These are phyloP conservation scores for Elanoides forficatus DNA, from an alignment of 2,113 vertebrate genomes.

Conservation along the genomic window DNA sequence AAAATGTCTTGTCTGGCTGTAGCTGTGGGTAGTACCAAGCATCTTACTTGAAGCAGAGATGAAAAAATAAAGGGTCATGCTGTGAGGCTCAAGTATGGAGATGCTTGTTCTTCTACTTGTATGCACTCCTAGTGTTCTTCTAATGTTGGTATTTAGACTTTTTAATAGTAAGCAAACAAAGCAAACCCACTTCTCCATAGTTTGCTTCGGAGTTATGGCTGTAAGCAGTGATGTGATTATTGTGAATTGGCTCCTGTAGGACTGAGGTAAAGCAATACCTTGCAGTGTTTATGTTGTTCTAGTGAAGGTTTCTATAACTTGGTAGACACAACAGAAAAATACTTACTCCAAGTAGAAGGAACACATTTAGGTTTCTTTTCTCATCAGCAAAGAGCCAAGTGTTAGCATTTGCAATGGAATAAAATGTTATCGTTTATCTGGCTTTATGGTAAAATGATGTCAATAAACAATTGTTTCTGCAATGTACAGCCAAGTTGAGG, in stretches of 20 bases:
- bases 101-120: neutral
- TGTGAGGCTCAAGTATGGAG: neutral
- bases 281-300: neutral
- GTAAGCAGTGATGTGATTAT: neutral
- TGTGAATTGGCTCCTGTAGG: neutral
- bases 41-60: neutral
- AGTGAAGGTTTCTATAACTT: neutral
- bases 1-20: neutral
- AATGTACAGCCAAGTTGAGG: neutral
- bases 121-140: neutral
- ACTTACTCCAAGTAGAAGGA: neutral
- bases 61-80: neutral
- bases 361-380: neutral
- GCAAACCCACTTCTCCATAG: accelerated
- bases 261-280: neutral
- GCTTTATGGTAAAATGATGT: neutral
- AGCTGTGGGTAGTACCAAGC: neutral
- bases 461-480: neutral
- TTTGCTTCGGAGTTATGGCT: neutral
- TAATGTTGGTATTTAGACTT: neutral
- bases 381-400: neutral
- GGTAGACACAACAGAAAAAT: neutral
- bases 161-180: neutral
- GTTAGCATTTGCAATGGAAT: neutral
- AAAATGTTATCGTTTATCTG: neutral